A percentile compares a stretch with the other conserved stretches of the same genome.
phyloP scores from a whole-genome alignment of 2,113 vertebrate species.

The Neodon shergylaensis region DNA sequence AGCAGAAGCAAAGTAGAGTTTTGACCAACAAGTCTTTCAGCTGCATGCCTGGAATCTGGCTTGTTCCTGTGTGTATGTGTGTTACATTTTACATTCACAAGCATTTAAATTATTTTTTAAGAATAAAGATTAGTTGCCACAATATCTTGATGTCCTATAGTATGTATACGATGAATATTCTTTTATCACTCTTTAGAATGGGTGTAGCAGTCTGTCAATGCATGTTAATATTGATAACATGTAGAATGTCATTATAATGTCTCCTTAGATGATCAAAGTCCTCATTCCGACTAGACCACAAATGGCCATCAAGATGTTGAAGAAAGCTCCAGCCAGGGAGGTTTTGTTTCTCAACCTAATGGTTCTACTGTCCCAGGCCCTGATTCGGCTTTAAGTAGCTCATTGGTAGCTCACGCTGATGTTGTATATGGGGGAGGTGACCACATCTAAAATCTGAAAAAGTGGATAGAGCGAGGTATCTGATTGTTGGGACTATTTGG shows the following conservation, averaged over 20 bases:
- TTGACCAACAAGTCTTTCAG: not conserved
- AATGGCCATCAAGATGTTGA: not conserved
- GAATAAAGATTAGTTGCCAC: not conserved
- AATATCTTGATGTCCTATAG: not conserved
- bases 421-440: not conserved
- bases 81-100: not conserved
- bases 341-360: not conserved
- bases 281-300: not conserved
- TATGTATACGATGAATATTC: not conserved
- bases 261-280: not conserved
- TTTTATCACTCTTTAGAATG: not conserved
- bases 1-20: rapidly evolving
- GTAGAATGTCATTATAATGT: not conserved
- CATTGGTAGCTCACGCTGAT: not conserved
- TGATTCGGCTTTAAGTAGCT: not conserved
- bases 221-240: not conserved
- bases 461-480: not conserved
- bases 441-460: not conserved
- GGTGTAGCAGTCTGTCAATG: not conserved
- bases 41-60: not conserved
- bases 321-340: not conserved
- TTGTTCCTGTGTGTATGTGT: not conserved
- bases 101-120: not conserved
- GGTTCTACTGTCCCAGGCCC: not conserved
- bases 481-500: too few species aligned